phyloP scores from a whole-genome alignment of 2,113 vertebrate species.

The Thunnus thynnus region DNA sequence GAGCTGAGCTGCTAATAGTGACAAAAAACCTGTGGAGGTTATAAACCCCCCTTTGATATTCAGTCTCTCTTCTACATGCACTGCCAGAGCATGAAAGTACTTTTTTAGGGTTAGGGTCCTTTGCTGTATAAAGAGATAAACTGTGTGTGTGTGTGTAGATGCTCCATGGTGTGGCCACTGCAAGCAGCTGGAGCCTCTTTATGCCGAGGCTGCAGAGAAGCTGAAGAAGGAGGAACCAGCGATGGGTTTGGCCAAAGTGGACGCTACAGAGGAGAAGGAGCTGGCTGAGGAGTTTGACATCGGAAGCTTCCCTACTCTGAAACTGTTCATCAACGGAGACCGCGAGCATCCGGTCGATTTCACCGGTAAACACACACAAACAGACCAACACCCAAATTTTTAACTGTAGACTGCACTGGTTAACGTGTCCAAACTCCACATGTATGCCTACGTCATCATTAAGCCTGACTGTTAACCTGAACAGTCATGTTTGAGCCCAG shows the following conservation, averaged over 20 bases:
- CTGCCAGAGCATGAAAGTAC: not conserved
- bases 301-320: conserved; percentile 87
- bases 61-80: not conserved
- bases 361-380: conserved; percentile 69
- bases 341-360: conserved; percentile 85
- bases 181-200: conserved; percentile 87
- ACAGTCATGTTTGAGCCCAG: not conserved
- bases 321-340: conserved; percentile 88
- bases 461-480: not conserved
- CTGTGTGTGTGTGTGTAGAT: conserved; percentile 77
- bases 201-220: conserved; percentile 81
- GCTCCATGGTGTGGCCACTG: conserved; percentile 94
- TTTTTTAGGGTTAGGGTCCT: not conserved
- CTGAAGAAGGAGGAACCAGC: conserved; percentile 80
- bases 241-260: conserved; percentile 89
- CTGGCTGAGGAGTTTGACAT: conserved; percentile 88
- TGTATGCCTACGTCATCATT: not conserved
- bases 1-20: conserved; percentile 34
- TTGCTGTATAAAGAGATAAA: not conserved
- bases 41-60: not conserved
- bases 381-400: not conserved
- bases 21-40: not conserved
- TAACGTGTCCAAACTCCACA: not conserved
- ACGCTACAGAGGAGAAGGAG: conserved; percentile 83
- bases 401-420: too few species aligned